These are phyloP conservation scores for Adineta ricciae DNA, from an alignment of 2,888 invertebrate species.

Conservation along the genomic window DNA sequence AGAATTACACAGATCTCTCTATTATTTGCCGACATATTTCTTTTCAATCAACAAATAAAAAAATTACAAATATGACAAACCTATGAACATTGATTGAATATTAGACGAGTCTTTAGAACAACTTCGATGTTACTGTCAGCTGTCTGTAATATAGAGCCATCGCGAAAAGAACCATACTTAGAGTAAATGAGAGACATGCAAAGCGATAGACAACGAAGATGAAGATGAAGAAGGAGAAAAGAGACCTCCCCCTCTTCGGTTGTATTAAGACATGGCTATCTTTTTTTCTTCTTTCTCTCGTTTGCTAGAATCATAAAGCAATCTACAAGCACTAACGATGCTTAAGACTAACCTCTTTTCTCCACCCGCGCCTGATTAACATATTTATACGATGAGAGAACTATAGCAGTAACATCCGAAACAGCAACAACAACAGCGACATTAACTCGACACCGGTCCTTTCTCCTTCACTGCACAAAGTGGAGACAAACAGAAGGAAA, in stretches of 20 bases:
- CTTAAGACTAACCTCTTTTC: not conserved
- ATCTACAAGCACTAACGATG: not conserved
- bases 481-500: not conserved
- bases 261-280: not conserved
- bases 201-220: not conserved
- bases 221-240: not conserved
- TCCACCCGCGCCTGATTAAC: not conserved
- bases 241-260: not conserved
- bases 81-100: not conserved
- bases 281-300: not conserved
- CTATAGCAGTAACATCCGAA: not conserved
- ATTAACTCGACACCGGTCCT: slow-evolving; percentile 4
- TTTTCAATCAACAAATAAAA: not conserved
- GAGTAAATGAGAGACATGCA: not conserved
- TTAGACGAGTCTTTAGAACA: not conserved
- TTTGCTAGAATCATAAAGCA: not conserved
- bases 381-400: not conserved
- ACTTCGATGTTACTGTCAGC: not conserved
- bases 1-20: not conserved
- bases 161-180: not conserved
- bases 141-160: not conserved
- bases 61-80: not conserved
- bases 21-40: not conserved
- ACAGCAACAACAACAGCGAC: not conserved
- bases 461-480: slow-evolving; percentile 13